phyloP scores from a whole-genome alignment of 2,797 vertebrate species.

The Muscicapa comitata region DNA sequence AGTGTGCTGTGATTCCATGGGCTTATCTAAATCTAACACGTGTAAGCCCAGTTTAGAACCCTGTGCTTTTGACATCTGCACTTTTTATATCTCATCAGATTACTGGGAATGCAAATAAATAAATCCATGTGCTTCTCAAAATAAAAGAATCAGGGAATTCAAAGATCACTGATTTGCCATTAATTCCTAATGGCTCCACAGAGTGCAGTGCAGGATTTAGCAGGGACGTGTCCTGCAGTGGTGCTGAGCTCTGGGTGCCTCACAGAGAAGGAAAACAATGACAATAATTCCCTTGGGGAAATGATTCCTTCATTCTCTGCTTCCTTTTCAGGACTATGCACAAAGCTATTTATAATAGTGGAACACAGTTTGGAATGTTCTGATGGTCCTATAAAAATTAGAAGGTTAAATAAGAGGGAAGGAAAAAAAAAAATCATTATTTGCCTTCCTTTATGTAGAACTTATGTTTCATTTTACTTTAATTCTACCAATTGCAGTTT shows the following conservation, averaged over 20 bases:
- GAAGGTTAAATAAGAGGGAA: neutral
- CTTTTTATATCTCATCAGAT: neutral
- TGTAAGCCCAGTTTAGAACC: neutral
- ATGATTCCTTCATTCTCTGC: neutral
- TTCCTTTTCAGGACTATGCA: neutral
- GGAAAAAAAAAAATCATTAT: neutral
- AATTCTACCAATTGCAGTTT: neutral
- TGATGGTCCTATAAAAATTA: neutral
- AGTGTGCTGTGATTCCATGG: fast-evolving
- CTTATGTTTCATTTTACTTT: neutral
- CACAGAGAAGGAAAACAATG: neutral
- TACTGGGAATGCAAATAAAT: neutral
- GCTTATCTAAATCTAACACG: neutral
- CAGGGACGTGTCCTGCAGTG: neutral
- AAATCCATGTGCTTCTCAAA: neutral
- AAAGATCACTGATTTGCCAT: neutral
- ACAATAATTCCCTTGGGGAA: neutral
- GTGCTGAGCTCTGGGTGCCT: neutral
- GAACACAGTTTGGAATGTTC: neutral
- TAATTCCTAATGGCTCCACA: neutral
- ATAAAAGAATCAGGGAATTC: neutral
- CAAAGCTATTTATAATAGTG: neutral
- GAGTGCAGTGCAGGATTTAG: neutral
- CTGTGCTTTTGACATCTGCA: neutral
- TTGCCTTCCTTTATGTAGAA: neutral